phyloP scores from a whole-genome alignment of 1,140 invertebrate genomes.

The Globodera rostochiensis region DNA sequence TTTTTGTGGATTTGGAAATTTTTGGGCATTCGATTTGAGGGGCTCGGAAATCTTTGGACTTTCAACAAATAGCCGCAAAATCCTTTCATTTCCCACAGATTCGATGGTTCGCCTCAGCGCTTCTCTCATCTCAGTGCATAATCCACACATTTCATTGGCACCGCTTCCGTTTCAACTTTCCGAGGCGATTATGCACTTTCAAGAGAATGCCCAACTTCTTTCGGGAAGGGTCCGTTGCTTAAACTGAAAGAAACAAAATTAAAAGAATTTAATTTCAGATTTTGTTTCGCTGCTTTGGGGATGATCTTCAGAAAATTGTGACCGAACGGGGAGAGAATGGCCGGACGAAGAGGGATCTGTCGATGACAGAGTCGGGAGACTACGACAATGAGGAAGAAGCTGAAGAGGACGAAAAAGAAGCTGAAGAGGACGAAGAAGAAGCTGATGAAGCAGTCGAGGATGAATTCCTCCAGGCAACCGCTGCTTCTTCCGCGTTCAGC shows the following conservation, averaged over 20 bases:
- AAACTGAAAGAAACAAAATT: slow-evolving; percentile 1
- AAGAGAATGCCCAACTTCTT: slow-evolving; percentile 32
- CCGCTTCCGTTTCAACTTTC: slow-evolving; percentile 97
- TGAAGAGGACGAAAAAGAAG: not conserved
- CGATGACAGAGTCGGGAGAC: not conserved
- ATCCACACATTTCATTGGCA: slow-evolving; percentile 92
- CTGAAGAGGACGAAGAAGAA: not conserved
- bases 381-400: not conserved
- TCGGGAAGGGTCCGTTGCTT: slow-evolving; percentile 21
- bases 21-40: slow-evolving; percentile 6
- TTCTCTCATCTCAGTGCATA: slow-evolving; percentile 86
- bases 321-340: not conserved
- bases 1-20: not conserved
- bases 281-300: slow-evolving; percentile 31
- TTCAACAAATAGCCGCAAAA: too few relatives aligned
- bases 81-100: slow-evolving; percentile 12
- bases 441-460: not conserved
- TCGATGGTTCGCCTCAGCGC: slow-evolving; percentile 70
- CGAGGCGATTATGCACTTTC: slow-evolving; percentile 85
- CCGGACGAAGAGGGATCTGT: not conserved
- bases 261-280: slow-evolving; percentile 21
- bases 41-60: not conserved
- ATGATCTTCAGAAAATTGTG: slow-evolving; percentile 20
- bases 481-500: not conserved
- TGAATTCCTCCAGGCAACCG: not conserved